A percentile compares a stretch with the other conserved stretches of the same genome.
These are phyloP conservation scores for Atlantisia rogersi DNA, from an alignment of 2,113 vertebrate species.

Conservation along the genomic window DNA sequence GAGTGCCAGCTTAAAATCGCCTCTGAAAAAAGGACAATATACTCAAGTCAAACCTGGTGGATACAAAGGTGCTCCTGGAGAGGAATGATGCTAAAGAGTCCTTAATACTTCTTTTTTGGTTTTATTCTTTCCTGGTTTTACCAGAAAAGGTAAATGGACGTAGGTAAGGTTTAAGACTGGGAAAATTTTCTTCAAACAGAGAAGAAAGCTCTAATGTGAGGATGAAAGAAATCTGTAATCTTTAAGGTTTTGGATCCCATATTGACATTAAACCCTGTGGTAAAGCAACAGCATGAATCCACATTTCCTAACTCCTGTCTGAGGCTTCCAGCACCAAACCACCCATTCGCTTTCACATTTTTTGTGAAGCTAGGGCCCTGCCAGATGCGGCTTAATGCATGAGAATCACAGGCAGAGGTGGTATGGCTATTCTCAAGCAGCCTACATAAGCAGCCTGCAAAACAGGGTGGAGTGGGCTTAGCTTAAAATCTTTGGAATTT, in stretches of 20 bases:
- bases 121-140: background rate
- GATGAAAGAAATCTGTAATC: background rate
- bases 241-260: background rate
- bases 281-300: background rate
- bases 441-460: background rate
- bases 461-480: background rate
- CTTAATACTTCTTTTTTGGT: background rate
- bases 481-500: slow-evolving; percentile 29
- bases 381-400: background rate
- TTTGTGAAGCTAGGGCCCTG: background rate
- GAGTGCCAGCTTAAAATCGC: background rate
- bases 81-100: background rate
- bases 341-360: background rate
- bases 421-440: background rate
- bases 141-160: background rate
- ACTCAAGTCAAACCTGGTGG: background rate
- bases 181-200: background rate
- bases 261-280: rapidly evolving
- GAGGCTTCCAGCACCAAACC: background rate
- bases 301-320: background rate
- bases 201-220: background rate
- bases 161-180: background rate
- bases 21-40: background rate
- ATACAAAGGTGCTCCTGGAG: background rate
- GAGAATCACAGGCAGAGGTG: background rate